Evolutionary conservation across 2,888 invertebrate species (phyloP), one percentile per base, ranked within the genome.

Genomic region (Chaetoderma sp.): DNA sequence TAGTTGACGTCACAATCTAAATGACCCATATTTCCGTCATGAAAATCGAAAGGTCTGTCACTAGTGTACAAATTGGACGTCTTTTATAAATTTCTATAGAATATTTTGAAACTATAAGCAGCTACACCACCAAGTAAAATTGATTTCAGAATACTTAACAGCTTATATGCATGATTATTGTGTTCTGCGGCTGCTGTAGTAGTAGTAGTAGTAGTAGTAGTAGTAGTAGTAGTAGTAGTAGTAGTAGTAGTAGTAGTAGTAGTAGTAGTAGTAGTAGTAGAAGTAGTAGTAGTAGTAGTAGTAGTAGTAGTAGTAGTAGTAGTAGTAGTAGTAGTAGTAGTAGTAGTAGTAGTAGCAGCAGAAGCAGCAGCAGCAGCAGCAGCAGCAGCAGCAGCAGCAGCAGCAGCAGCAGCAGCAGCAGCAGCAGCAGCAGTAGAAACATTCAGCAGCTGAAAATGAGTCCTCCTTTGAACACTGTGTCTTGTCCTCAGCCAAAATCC

Each of bases 151-250:
- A n/a, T n/a, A n/a, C n/a, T n/a, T n/a, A n/a, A n/a, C n/a, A n/a
- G n/a, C n/a, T n/a, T n/a, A n/a, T n/a, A n/a, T n/a, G n/a, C n/a
- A n/a, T n/a, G n/a, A n/a, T n/a, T n/a, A n/a, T n/a, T n/a, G n/a
- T n/a, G n/a, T n/a, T n/a, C n/a, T n/a, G n/a, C n/a, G n/a, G n/a
- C n/a, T n/a, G n/a, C n/a, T n/a, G n/a, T n/a, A n/a, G n/a, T n/a
- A n/a, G n/a, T n/a, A n/a, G n/a, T n/a, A n/a, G n/a, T n/a, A n/a
- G 36, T 58, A 58, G 45, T 45, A 58, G 58, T 58, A 56, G 62
- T 44, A 62, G 62, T 45, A 62, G 62, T 45, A 55, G 62, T 56
- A 55, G 62, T 56, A 47, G 56, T 44, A 47, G 62, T 56, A 47
- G 45, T 45, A 56, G 47, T 45, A 56, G 56, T 45, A 56, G 56